These are phyloP conservation scores for Phortica variegata DNA, from an alignment of 1,140 invertebrate genomes.

Conservation along the genomic window DNA sequence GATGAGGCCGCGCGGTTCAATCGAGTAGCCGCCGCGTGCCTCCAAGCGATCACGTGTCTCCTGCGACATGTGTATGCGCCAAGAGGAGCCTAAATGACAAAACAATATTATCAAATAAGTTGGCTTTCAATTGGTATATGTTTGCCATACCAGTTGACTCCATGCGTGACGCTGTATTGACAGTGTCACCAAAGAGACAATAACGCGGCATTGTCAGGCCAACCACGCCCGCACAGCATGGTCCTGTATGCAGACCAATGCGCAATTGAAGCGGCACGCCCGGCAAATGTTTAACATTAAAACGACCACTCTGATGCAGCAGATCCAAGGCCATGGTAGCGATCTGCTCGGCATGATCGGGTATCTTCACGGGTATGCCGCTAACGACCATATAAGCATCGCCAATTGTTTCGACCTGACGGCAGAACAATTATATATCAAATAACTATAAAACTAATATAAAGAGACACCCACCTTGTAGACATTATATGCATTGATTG, in stretches of 20 bases:
- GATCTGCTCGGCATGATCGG: constrained; percentile 75
- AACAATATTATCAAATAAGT: not conserved
- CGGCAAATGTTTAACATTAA: constrained; percentile 82
- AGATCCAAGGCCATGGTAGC: constrained; percentile 88
- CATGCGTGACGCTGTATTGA: constrained; percentile 88
- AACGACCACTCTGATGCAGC: constrained; percentile 80
- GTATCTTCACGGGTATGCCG: constrained; percentile 77
- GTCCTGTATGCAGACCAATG: constrained; percentile 81
- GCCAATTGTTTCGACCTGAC: constrained; percentile 89
- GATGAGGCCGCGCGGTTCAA: constrained; percentile 78
- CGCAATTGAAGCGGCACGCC: constrained; percentile 74
- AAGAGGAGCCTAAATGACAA: constrained; percentile 66
- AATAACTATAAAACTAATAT: not conserved
- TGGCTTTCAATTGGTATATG: too few relatives aligned
- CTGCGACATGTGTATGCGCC: constrained; percentile 79
- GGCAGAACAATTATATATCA: not conserved
- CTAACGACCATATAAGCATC: constrained; percentile 95
- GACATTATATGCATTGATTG: constrained; percentile 87
- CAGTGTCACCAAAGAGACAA: constrained; percentile 90
- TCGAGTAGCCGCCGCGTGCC: constrained; percentile 75
- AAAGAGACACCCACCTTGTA: constrained; percentile 69
- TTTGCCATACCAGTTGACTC: constrained; percentile 76
- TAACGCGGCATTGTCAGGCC: constrained; percentile 88
- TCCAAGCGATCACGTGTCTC: constrained; percentile 74
- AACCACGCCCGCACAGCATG: constrained; percentile 81